Base-by-base conservation (phyloP, 2,113 vertebrate genomes). In the Caloenas nicobarica region DNA sequence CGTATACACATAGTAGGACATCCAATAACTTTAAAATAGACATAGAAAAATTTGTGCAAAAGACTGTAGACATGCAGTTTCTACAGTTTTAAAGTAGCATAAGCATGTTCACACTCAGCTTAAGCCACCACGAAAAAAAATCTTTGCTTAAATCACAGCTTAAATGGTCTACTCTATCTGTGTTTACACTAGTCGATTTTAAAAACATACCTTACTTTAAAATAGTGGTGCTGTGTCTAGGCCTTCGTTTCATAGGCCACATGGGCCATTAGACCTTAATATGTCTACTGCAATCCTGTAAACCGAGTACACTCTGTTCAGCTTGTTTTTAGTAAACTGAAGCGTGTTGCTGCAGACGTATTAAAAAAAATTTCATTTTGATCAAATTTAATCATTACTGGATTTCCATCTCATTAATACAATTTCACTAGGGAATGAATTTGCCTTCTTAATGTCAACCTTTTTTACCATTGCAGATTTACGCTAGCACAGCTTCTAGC, bases 331-430 rank as follows among this genome's bases (percentile, higher is more conserved):
- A 54, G 56, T 53, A 91, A 96, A 65, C 7, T 23, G 29, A 88
- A 76, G 28, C 34, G 10, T 46, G 26, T 23, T 91, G 40, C 22
- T 62, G 54, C 15, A 69, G 36, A 64, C 42, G 4, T 16, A 78
- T 53, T 82, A 83, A 48, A 89, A 44, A 28, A 89, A 38, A 25
- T 60, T 60, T 71, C 1, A 48, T 81, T 88, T 86, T 88, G 44
- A 79, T 44, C 48, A 92, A 74, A 76, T 81, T 6, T 71, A 64
- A 44, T 46, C 6, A 51, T 69, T 53, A 48, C 16, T 65, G 31
- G 29, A 78, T 87, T 92, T 80, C 31, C 29, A 91, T 10, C 13
- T 88, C 53, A 81, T 51, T 76, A 85, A 84, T 24, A 62, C 8
- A 91, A 24, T 54, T 94, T 44, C 40, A 86, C 38, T 34, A 72